A percentile compares a stretch with the other conserved stretches of the same genome.
These are phyloP conservation scores for Apodemus agrarius DNA, from an alignment of 2,797 vertebrate species.

Conservation along the genomic window DNA sequence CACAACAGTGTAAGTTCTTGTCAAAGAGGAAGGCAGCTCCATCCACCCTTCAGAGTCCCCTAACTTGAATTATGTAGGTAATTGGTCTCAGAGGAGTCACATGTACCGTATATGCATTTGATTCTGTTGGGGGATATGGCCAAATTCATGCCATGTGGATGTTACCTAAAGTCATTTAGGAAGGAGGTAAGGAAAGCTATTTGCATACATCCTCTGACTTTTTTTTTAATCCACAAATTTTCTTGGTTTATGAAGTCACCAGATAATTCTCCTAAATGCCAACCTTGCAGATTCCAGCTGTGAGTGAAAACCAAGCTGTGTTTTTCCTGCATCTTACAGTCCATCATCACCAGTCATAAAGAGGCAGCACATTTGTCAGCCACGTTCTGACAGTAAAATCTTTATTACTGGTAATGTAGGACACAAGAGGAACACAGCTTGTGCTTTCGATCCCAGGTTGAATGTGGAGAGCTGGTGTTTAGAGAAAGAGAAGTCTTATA, in stretches of 20 bases:
- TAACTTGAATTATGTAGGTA: not conserved
- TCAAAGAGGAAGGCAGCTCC: not conserved
- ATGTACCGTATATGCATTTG: not conserved
- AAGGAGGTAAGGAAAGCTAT: not conserved
- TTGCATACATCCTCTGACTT: slow-evolving; percentile 9
- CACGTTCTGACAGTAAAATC: slow-evolving; percentile 78
- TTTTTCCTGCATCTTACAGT: slow-evolving; percentile 63
- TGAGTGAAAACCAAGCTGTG: slow-evolving; percentile 70
- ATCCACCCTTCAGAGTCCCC: not conserved
- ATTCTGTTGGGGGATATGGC: not conserved
- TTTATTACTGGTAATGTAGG: slow-evolving; percentile 76
- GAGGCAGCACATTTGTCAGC: slow-evolving; percentile 67
- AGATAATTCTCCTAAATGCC: slow-evolving; percentile 71
- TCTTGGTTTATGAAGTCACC: slow-evolving; percentile 70
- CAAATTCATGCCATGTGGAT: not conserved
- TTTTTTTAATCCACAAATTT: slow-evolving; percentile 45
- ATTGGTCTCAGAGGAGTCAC: not conserved
- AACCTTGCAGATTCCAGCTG: slow-evolving; percentile 72
- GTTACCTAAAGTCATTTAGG: slow-evolving; percentile 11
- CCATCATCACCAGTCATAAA: slow-evolving; percentile 71
- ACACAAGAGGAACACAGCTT: slow-evolving; percentile 55
- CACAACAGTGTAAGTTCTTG: not conserved
- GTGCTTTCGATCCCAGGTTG: slow-evolving; percentile 65
- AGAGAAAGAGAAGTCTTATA: slow-evolving; percentile 13
- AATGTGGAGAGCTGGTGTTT: slow-evolving; percentile 63